A percentile compares a stretch with the other conserved stretches of the same genome.
These are phyloP conservation scores for Buceros bicornis DNA, from an alignment of 2,797 vertebrate genomes.

Conservation along the genomic window DNA sequence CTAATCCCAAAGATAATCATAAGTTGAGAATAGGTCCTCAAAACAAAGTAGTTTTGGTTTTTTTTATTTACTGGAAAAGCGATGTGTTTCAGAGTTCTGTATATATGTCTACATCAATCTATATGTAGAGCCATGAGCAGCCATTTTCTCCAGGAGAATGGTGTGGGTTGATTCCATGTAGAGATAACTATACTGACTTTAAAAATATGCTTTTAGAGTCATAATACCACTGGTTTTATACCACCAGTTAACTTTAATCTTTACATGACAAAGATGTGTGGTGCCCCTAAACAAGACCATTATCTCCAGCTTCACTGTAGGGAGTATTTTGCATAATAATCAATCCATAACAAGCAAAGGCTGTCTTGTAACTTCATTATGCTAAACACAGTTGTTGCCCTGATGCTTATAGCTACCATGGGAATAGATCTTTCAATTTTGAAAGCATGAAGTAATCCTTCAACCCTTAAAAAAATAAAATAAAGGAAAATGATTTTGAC, in stretches of 20 bases:
- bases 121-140: not conserved
- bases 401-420: not conserved
- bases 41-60: accelerated
- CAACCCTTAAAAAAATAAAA: not conserved
- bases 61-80: not conserved
- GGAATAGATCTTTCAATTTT: not conserved
- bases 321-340: not conserved
- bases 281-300: not conserved
- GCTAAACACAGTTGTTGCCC: not conserved
- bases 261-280: not conserved
- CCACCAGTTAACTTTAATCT: not conserved
- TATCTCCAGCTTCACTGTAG: not conserved
- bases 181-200: not conserved
- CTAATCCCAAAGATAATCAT: not conserved
- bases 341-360: not conserved
- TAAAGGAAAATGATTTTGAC: not conserved
- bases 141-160: too few species aligned
- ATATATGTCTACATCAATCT: not conserved
- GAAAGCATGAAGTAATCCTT: not conserved
- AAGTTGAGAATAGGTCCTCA: not conserved
- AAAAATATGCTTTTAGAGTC: not conserved
- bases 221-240: not conserved
- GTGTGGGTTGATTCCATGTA: not conserved
- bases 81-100: not conserved
- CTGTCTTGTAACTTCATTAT: not conserved